Percentiles rank a stretch among this genome's conserved stretches.
These are phyloP conservation scores for Drosophila orosa DNA, from an alignment of 1,140 invertebrate genomes.

Conservation along the genomic window DNA sequence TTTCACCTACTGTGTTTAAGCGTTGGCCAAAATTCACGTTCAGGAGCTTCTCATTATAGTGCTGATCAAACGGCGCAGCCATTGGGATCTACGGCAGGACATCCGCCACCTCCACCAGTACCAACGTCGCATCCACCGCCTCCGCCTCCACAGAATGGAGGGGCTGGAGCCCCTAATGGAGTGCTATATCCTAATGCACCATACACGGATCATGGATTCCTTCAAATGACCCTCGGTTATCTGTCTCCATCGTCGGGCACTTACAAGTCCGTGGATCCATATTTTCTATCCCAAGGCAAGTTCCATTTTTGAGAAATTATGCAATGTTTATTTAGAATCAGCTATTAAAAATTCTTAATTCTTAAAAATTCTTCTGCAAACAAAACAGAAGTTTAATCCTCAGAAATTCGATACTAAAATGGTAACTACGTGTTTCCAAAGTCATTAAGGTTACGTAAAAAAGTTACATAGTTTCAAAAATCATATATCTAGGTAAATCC, in stretches of 20 bases:
- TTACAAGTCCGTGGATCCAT: constrained; percentile 88
- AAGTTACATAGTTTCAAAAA: no score
- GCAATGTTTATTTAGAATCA: background rate
- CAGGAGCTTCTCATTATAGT: constrained; percentile 14
- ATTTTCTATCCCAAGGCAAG: constrained; percentile 88
- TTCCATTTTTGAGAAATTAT: background rate
- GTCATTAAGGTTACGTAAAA: no score
- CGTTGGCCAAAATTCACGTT: constrained; percentile 11
- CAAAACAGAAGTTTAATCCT: no score
- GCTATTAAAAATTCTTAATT: background rate
- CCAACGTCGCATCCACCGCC: constrained; percentile 90
- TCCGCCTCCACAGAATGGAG: constrained; percentile 75
- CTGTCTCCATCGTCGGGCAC: constrained; percentile 86
- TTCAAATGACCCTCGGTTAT: constrained; percentile 88
- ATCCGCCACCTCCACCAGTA: constrained; percentile 74
- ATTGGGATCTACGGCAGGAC: constrained; percentile 28
- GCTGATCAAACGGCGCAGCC: constrained; percentile 10
- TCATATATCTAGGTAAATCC: no score
- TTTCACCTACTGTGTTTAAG: background rate
- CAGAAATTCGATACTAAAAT: no score
- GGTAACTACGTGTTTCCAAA: no score
- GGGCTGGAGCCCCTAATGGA: constrained; percentile 42
- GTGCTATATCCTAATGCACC: constrained; percentile 84
- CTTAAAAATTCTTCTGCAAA: no score
- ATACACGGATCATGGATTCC: constrained; percentile 85